A percentile compares a stretch with the other conserved stretches of the same genome.
phyloP scores from a whole-genome alignment of 2,888 invertebrate species.

The Oscheius onirici region DNA sequence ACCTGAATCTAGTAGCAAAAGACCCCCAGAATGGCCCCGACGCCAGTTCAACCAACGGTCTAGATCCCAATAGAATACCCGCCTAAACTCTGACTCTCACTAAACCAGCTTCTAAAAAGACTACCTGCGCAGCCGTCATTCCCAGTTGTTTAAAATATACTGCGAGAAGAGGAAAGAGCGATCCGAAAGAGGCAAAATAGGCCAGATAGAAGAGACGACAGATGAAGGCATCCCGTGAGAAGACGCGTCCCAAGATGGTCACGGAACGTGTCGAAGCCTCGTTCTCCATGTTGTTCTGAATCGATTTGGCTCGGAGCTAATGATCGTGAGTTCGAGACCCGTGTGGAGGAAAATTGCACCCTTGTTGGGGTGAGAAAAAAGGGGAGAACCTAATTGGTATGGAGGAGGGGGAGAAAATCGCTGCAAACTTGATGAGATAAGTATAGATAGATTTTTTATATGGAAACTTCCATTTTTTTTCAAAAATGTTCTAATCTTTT shows the following conservation, averaged over 20 bases:
- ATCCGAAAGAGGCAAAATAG: conserved; percentile 98
- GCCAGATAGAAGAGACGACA: conserved; percentile 98
- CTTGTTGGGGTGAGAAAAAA: too few relatives aligned
- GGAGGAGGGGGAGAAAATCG: too few relatives aligned
- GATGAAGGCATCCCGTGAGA: conserved; percentile 89
- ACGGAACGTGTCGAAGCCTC: conserved; percentile 61
- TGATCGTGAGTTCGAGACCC: too few relatives aligned
- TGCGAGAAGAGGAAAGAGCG: conserved; percentile 95
- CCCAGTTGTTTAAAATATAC: conserved; percentile 91
- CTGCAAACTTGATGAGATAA: too few relatives aligned
- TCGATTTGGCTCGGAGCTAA: too few relatives aligned
- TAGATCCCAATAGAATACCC: conserved; percentile 81
- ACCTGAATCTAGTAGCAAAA: conserved; percentile 83
- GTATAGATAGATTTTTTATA: too few relatives aligned
- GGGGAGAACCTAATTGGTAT: too few relatives aligned
- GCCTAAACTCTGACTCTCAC: conserved; percentile 54
- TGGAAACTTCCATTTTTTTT: too few relatives aligned
- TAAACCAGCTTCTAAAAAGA: too few relatives aligned
- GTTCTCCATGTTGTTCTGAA: conserved; percentile 48
- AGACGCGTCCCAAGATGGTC: conserved; percentile 59
- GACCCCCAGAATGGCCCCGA: conserved; percentile 98
- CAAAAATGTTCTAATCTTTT: too few relatives aligned
- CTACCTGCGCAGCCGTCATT: conserved; percentile 89
- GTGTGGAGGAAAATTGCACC: too few relatives aligned
- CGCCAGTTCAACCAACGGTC: conserved; percentile 95